Conservation (phyloP, 2,113 vertebrate genomes). For the Xenotilapia caudafasciata region DNA sequence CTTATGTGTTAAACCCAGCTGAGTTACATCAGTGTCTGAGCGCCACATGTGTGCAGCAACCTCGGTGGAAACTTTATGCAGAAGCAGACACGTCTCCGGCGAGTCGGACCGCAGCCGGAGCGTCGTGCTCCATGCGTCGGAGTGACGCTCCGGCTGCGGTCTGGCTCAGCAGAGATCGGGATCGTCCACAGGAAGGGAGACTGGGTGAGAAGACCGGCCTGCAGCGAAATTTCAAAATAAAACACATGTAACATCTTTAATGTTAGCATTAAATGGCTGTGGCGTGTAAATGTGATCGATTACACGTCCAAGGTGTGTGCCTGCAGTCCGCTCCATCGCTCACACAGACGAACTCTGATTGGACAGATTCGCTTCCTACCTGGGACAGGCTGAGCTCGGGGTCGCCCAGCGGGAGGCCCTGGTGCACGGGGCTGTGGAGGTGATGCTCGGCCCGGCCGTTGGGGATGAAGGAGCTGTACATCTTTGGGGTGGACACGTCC, state of each 20-base stretch:
- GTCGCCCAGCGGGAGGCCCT: conserved; percentile 19
- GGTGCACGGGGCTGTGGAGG: neutral
- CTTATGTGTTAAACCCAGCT: neutral
- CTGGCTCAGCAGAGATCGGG: fast-evolving
- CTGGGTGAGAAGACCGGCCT: neutral
- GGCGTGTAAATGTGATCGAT: neutral
- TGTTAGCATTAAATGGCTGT: neutral
- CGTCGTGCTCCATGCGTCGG: fast-evolving
- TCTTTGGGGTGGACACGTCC: conserved; percentile 49
- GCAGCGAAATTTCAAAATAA: neutral
- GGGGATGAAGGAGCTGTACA: conserved; percentile 77
- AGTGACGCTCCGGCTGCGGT: neutral
- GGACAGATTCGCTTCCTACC: conserved; percentile 1
- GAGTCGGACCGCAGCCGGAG: neutral
- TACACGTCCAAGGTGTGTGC: neutral
- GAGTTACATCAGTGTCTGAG: neutral
- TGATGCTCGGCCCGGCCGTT: conserved; percentile 20
- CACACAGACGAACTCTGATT: neutral
- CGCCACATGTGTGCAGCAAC: neutral
- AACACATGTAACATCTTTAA: neutral
- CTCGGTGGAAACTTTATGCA: fast-evolving
- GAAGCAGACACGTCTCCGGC: neutral
- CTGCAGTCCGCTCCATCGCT: fast-evolving
- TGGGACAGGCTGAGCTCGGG: conserved; percentile 50
- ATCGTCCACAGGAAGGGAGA: neutral